These are phyloP conservation scores for Andrena flavipes DNA, from an alignment of 2,888 invertebrate genomes.

Conservation along the genomic window DNA sequence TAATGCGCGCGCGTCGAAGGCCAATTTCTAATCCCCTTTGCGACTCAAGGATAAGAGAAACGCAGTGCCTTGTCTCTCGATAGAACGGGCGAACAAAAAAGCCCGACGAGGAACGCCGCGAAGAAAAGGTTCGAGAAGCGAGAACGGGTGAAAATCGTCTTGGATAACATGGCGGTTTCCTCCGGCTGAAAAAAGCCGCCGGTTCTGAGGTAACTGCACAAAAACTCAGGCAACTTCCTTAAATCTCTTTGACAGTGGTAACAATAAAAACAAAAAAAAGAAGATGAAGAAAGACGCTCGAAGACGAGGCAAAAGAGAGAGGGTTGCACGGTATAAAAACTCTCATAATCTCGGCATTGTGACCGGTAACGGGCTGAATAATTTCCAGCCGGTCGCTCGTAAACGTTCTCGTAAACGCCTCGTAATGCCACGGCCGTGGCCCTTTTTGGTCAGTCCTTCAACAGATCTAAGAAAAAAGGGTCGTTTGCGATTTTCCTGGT, in stretches of 20 bases:
- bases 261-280: conserved; percentile 60
- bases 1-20: conserved; percentile 69
- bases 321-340: conserved; percentile 61
- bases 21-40: conserved; percentile 82
- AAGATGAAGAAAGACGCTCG: neutral
- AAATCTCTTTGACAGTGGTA: conserved; percentile 55
- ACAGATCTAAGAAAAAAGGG: conserved; percentile 47
- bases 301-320: conserved; percentile 30
- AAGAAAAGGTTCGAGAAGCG: conserved; percentile 61
- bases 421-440: conserved; percentile 67
- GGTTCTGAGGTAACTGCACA: conserved; percentile 30
- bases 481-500: conserved; percentile 50
- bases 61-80: conserved; percentile 70
- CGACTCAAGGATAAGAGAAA: conserved; percentile 79
- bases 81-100: conserved; percentile 44
- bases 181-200: conserved; percentile 33
- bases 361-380: conserved; percentile 67
- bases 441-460: conserved; percentile 27
- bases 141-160: conserved; percentile 60
- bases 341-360: conserved; percentile 73
- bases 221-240: conserved; percentile 63
- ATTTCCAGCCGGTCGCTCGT: conserved; percentile 71
- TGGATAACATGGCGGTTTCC: conserved; percentile 55
- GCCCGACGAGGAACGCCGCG: conserved; percentile 64
- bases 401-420: conserved; percentile 74